Evolutionary conservation across 2,797 vertebrate genomes (phyloP).

Genomic region (Scolopax rusticola): DNA sequence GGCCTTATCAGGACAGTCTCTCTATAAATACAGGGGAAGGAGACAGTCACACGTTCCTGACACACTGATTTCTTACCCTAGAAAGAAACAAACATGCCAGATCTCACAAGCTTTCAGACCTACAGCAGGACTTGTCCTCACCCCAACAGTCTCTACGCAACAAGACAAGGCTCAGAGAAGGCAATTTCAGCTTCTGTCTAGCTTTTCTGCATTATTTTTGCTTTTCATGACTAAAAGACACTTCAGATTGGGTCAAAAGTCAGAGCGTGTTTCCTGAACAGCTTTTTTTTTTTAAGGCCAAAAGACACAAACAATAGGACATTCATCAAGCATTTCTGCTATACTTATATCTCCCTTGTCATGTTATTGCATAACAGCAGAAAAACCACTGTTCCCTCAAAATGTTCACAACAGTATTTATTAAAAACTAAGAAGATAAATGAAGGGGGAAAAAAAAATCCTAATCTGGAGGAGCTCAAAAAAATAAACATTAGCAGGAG

Average conservation of each 20-base stretch:
- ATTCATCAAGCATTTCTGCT: constrained; percentile 1
- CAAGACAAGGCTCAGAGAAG: neutral
- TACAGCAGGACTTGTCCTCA: neutral
- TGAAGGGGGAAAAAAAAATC: neutral
- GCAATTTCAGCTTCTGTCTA: neutral
- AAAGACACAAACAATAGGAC: constrained; percentile 37
- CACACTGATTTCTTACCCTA: neutral
- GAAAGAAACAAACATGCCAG: neutral
- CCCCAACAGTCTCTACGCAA: neutral
- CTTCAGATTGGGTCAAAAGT: constrained; percentile 16
- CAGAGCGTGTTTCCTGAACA: neutral
- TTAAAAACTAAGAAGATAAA: constrained; percentile 13
- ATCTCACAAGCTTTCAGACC: neutral
- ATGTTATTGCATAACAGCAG: neutral
- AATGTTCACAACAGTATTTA: neutral
- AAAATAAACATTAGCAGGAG: neutral
- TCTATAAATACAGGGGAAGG: neutral
- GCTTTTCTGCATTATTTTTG: constrained; percentile 7
- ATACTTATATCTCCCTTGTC: neutral
- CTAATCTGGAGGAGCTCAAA: neutral
- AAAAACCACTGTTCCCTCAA: neutral
- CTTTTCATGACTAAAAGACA: neutral
- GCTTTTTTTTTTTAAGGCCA: neutral
- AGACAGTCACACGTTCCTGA: fast-evolving
- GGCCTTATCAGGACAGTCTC: neutral